Conservation (phyloP, 2,113 vertebrate species). For the Paradisaea rubra region DNA sequence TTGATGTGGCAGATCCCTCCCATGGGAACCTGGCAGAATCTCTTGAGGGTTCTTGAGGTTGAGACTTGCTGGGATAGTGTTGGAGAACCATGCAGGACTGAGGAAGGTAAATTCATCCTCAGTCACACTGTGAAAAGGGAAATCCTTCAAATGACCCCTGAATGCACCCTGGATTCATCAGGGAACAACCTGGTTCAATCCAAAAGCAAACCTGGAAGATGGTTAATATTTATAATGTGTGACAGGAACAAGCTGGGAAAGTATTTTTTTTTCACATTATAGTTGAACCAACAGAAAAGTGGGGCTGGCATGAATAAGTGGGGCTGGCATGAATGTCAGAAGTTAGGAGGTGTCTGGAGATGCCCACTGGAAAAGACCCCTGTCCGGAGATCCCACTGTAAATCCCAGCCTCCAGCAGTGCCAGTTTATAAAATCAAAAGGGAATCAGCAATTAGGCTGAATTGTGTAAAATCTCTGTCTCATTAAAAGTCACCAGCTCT, state of each 20-base stretch:
- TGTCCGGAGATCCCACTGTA: not conserved
- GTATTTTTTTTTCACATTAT: not conserved
- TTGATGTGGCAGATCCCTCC: not conserved
- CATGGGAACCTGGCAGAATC: not conserved
- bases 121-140: not conserved
- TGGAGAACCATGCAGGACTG: not conserved
- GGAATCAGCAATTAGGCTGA: not conserved
- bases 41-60: not conserved
- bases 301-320: not conserved
- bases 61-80: not conserved
- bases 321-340: not conserved
- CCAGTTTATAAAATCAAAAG: not conserved
- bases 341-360: not conserved
- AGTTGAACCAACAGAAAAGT: not conserved
- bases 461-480: not conserved
- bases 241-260: not conserved
- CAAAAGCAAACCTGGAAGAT: not conserved
- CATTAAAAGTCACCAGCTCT: not conserved
- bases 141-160: not conserved
- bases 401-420: not conserved
- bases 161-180: not conserved
- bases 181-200: not conserved
- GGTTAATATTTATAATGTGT: not conserved
- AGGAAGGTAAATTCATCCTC: not conserved
- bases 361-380: not conserved